phyloP scores from a whole-genome alignment of 1,140 invertebrate species.

The Probaryconus sp. region DNA sequence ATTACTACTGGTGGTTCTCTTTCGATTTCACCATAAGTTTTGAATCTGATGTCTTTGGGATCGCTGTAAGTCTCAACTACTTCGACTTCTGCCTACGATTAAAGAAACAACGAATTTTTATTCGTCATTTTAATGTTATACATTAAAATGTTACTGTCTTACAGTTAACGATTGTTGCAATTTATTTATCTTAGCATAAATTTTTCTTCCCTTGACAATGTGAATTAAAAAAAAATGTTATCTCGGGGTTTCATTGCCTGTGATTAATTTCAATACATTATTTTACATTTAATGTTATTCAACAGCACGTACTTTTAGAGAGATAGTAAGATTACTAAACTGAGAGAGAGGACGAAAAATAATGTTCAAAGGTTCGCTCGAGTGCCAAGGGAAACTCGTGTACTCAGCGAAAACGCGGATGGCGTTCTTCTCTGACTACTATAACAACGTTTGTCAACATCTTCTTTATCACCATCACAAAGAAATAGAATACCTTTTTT shows the following conservation, averaged over 20 bases:
- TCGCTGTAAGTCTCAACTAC: constrained; percentile 78
- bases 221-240: no score
- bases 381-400: constrained; percentile 20
- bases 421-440: no score
- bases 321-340: no score
- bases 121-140: constrained; percentile 3
- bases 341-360: constrained; percentile 25
- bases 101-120: not conserved
- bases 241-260: not conserved
- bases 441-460: constrained; percentile 43
- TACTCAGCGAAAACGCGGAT: constrained; percentile 46
- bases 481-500: constrained; percentile 77
- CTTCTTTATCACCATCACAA: constrained; percentile 32
- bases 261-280: not conserved
- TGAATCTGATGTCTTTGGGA: constrained; percentile 78
- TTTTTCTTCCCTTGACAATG: no score
- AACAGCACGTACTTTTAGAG: constrained; percentile 10
- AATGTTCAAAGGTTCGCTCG: constrained; percentile 29
- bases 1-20: constrained; percentile 73
- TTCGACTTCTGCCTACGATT: constrained; percentile 75
- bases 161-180: no score
- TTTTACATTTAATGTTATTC: constrained; percentile 39
- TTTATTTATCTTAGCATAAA: no score
- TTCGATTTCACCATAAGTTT: constrained; percentile 73
- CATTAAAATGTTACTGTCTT: no score